Conservation (phyloP, 2,888 invertebrate species). For the Scaptomyza parva region DNA sequence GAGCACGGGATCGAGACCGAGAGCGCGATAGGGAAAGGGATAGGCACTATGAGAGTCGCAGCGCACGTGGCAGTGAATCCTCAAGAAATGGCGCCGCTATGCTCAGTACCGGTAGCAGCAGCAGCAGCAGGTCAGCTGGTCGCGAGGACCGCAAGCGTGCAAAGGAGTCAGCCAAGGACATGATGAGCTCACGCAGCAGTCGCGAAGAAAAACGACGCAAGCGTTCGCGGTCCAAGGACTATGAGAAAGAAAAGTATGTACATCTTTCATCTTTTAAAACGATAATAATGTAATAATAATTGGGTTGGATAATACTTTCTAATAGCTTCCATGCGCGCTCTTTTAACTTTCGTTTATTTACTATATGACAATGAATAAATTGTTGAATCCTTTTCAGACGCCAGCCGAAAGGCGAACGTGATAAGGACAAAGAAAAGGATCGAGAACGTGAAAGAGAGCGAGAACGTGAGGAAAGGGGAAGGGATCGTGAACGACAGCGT, state of each 20-base stretch:
- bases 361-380: background rate
- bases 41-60: conserved; percentile 65
- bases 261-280: background rate
- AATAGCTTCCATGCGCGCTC: background rate
- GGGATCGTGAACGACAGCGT: conserved; percentile 85
- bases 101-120: conserved; percentile 37
- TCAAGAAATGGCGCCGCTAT: conserved; percentile 70
- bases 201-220: conserved; percentile 82
- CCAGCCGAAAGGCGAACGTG: conserved; percentile 77
- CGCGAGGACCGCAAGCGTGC: conserved; percentile 79
- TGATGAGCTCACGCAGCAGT: conserved; percentile 53
- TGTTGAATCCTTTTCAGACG: conserved; percentile 47
- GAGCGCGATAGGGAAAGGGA: conserved; percentile 79
- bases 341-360: background rate
- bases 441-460: conserved; percentile 63
- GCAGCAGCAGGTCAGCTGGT: conserved; percentile 38
- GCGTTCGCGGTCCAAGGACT: conserved; percentile 79
- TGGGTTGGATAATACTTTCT: too few relatives aligned
- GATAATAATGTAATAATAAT: too few relatives aligned
- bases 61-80: conserved; percentile 49
- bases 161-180: conserved; percentile 59
- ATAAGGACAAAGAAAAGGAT: conserved; percentile 73
- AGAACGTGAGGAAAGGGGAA: conserved; percentile 63
- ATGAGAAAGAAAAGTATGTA: conserved; percentile 79
- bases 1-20: conserved; percentile 67